phyloP scores from a whole-genome alignment of 2,113 vertebrate genomes.

The Falco punctatus region DNA sequence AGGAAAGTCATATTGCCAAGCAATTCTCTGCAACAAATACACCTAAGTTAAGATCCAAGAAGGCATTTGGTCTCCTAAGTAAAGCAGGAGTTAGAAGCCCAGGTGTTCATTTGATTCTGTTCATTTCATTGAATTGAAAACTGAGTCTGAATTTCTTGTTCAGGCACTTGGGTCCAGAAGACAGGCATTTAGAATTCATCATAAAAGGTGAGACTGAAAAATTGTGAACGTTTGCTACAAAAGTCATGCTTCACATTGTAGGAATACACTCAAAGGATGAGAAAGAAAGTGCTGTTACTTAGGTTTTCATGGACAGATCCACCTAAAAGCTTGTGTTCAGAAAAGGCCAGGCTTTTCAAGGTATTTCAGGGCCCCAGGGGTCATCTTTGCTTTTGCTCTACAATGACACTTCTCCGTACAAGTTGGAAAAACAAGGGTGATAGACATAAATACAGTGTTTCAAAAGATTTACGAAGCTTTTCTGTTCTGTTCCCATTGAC shows the following conservation, averaged over 20 bases:
- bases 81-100: not conserved
- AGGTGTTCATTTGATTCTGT: not conserved
- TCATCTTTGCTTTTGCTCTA: not conserved
- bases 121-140: not conserved
- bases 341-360: not conserved
- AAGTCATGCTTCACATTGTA: not conserved
- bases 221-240: not conserved
- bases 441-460: not conserved
- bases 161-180: not conserved
- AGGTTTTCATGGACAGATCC: not conserved
- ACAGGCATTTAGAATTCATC: not conserved
- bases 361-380: not conserved
- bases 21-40: not conserved
- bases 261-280: not conserved
- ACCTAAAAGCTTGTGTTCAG: not conserved
- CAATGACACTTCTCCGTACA: accelerated
- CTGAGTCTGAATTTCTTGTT: not conserved
- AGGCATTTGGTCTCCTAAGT: not conserved
- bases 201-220: not conserved
- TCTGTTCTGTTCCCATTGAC: not conserved
- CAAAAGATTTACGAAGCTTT: not conserved
- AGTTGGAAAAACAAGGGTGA: not conserved
- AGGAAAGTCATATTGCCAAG: not conserved
- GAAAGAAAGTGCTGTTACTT: not conserved
- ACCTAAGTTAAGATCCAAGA: not conserved